Evolutionary conservation across 2,113 vertebrate species (phyloP), one percentile per base, ranked within the genome.

Genomic region (Macquaria ambigua): DNA sequence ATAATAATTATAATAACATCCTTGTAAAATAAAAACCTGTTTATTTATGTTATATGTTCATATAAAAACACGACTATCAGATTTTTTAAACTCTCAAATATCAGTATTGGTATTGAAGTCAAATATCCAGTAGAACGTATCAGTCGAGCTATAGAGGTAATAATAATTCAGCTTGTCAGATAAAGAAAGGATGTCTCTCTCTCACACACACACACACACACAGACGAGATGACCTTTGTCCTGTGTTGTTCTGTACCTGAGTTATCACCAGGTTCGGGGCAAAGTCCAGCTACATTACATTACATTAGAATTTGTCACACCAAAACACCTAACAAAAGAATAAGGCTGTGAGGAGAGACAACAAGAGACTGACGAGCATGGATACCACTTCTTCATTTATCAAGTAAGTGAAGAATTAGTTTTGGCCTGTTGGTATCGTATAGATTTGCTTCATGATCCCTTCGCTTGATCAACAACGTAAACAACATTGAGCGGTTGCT

Each of bases 341-440:
- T 8, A 41, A 69, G 10, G 8, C 52, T 39, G 73, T 8, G 48
- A 79, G 23, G 74, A 75, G 66, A 63, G 34, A 18, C 39, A 34
- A 23, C 21, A 64, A 66, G 21, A 74, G 41, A 56, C 39, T 2
- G 34, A 9, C 3, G 10, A 91, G 37, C 55, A 96, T 96, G 96
- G 95, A 96, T 3, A 86, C 90, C 8, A 95, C 95, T 3, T 93
- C 95, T 12, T 94, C 93, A 39, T 86, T 96, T 61, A 69, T 96
- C 46, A 96, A 95, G 96, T 96, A 86, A 94, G 95, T 92, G 5
- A 48, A 71, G 1, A 16, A 16, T 75, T 14, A 8, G 6, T 83
- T 84, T 76, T 46, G 6, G 50, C 7, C 0, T 58, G 15, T 50
- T 63, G 20, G 41, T 50, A 16, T 61, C 62, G 4, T 59, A 25